phyloP scores from a whole-genome alignment of 2,113 vertebrate genomes.

The Gasterosteus aculeatus region DNA sequence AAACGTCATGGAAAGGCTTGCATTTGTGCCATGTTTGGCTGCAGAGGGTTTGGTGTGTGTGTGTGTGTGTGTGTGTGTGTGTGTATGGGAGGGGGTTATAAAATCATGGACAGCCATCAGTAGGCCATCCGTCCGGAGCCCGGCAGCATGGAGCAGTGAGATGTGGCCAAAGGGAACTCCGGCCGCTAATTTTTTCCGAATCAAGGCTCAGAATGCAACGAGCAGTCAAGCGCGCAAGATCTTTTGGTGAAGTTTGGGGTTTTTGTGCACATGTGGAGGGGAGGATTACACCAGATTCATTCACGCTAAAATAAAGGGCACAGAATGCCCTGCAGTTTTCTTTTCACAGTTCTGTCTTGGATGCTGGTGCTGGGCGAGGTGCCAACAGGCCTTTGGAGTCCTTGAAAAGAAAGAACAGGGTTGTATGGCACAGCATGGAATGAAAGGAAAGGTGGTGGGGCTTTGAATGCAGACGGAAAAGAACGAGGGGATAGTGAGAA shows the following conservation, averaged over 20 bases:
- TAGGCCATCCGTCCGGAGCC: conserved; percentile 34
- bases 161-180: conserved; percentile 28
- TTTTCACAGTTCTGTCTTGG: conserved; percentile 38
- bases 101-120: conserved; percentile 38
- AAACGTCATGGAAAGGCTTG: conserved; percentile 20
- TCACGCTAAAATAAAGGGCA: conserved; percentile 8
- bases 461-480: neutral
- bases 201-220: conserved; percentile 31
- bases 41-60: conserved; percentile 10
- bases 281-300: neutral
- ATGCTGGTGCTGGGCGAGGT: conserved; percentile 20
- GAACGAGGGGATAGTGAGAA: neutral
- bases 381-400: conserved; percentile 27
- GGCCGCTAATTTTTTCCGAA: conserved; percentile 36
- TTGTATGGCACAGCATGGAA: conserved; percentile 31
- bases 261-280: neutral
- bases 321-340: conserved; percentile 29
- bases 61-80: neutral
- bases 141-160: conserved; percentile 30
- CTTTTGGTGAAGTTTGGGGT: conserved; percentile 9
- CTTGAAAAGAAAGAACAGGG: conserved; percentile 24
- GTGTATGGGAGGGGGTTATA: too few relatives aligned
- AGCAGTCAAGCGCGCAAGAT: conserved; percentile 15
- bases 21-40: conserved; percentile 3
- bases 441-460: conserved; percentile 20